Evolutionary conservation across 1,140 invertebrate species (phyloP).

Genomic region (Caenorhabditis briggsae): DNA sequence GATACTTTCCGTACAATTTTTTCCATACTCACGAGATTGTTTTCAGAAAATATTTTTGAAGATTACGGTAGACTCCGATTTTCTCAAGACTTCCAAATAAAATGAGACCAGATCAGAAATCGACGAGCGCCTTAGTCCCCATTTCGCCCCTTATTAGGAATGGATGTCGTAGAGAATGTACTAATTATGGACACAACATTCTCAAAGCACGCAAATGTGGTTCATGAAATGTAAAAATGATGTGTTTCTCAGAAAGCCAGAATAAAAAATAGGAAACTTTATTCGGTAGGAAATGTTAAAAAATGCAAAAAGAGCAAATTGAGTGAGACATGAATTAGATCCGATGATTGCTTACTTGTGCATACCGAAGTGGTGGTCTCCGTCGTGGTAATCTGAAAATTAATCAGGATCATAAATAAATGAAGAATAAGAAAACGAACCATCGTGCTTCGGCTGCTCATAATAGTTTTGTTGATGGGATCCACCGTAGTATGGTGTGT

Average conservation of each 20-base stretch:
- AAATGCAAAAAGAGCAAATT: not conserved
- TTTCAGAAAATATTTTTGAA: too few relatives aligned
- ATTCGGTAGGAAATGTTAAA: not conserved
- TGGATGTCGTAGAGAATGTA: not conserved
- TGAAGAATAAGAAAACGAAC: not conserved
- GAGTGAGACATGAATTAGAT: not conserved
- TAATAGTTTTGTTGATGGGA: slow-evolving; percentile 43
- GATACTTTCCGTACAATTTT: too few relatives aligned
- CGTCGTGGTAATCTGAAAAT: slow-evolving; percentile 31
- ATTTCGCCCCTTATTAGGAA: too few relatives aligned
- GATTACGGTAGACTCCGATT: too few relatives aligned
- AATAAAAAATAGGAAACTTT: not conserved
- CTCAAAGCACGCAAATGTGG: slow-evolving; percentile 19
- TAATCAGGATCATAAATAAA: not conserved
- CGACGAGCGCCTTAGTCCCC: too few relatives aligned
- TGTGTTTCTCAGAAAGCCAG: not conserved
- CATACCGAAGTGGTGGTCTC: slow-evolving; percentile 40
- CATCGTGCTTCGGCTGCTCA: slow-evolving; percentile 45
- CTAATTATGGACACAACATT: slow-evolving; percentile 1
- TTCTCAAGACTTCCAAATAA: too few relatives aligned
- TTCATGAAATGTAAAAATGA: not conserved
- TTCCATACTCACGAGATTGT: too few relatives aligned
- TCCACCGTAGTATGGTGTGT: slow-evolving; percentile 36
- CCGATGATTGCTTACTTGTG: not conserved
- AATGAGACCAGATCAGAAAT: too few relatives aligned